These are phyloP conservation scores for Plectus sambesii DNA, from an alignment of 1,140 invertebrate genomes.

Conservation along the genomic window DNA sequence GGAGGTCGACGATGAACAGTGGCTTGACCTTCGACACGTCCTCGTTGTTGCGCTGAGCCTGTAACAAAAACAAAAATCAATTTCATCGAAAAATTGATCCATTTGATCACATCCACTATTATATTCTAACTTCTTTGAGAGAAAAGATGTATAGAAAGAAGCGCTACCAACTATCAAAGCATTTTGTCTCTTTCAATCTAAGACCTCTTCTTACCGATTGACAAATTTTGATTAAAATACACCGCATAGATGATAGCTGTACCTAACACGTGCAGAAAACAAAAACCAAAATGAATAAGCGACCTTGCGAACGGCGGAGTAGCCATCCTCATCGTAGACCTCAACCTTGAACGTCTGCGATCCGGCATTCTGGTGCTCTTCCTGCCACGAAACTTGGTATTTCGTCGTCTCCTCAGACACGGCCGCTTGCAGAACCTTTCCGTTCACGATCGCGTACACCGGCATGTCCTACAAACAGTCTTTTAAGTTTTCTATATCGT, in stretches of 20 bases:
- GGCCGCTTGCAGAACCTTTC: conserved; percentile 29
- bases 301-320: conserved; percentile 31
- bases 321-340: conserved; percentile 39
- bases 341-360: conserved; percentile 38
- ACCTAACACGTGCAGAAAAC: background rate
- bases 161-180: too few relatives aligned
- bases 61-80: conserved; percentile 17
- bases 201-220: too few relatives aligned
- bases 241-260: background rate
- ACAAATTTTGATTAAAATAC: too few relatives aligned
- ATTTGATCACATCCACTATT: conserved; percentile 45
- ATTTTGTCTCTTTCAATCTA: too few relatives aligned
- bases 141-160: too few relatives aligned
- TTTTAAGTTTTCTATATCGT: too few relatives aligned
- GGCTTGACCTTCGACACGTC: conserved; percentile 40
- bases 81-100: conserved; percentile 4
- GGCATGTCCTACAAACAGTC: conserved; percentile 29
- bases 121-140: too few relatives aligned
- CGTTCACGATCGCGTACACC: conserved; percentile 36
- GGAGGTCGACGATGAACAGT: conserved; percentile 45
- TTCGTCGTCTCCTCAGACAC: conserved; percentile 41
- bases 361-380: conserved; percentile 31
- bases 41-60: conserved; percentile 49
- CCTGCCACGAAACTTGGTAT: conserved; percentile 32
- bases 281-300: conserved; percentile 6